Conservation (phyloP, 2,888 invertebrate species). For the Leptopilina drosophilae region DNA sequence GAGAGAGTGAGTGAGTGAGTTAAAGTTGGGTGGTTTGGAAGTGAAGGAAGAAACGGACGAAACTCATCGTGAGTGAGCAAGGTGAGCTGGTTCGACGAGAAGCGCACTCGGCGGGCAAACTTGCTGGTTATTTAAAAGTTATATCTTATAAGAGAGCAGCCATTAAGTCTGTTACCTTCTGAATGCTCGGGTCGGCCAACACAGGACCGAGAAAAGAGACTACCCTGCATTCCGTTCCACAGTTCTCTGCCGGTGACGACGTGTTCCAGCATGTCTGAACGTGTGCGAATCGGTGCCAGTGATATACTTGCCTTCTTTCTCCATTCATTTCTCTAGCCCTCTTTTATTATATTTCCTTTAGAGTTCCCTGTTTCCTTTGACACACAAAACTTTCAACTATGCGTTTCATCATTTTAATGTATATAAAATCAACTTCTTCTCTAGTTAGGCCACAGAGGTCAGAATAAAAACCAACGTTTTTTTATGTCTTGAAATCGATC, state of each 20-base stretch:
- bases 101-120: slow-evolving; percentile 46
- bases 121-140: slow-evolving; percentile 70
- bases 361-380: no score
- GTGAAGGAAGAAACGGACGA: slow-evolving; percentile 45
- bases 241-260: slow-evolving; percentile 46
- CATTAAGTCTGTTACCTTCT: slow-evolving; percentile 64
- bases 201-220: slow-evolving; percentile 45
- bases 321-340: no score
- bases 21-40: slow-evolving; percentile 6
- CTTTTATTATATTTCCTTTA: no score
- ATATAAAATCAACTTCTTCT: no score
- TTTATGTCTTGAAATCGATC: no score
- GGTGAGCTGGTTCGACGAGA: slow-evolving; percentile 62
- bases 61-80: slow-evolving; percentile 60
- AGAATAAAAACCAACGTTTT: no score
- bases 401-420: no score
- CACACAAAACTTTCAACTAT: no score
- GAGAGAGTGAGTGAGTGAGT: no score
- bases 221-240: slow-evolving; percentile 51
- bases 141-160: slow-evolving; percentile 69
- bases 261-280: slow-evolving; percentile 40
- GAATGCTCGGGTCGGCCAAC: slow-evolving; percentile 36
- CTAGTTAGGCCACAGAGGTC: no score
- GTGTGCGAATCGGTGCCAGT: slow-evolving; percentile 31
- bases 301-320: background rate